Conservation (phyloP, 2,888 invertebrate species). For the Geotrupes spiniger region DNA sequence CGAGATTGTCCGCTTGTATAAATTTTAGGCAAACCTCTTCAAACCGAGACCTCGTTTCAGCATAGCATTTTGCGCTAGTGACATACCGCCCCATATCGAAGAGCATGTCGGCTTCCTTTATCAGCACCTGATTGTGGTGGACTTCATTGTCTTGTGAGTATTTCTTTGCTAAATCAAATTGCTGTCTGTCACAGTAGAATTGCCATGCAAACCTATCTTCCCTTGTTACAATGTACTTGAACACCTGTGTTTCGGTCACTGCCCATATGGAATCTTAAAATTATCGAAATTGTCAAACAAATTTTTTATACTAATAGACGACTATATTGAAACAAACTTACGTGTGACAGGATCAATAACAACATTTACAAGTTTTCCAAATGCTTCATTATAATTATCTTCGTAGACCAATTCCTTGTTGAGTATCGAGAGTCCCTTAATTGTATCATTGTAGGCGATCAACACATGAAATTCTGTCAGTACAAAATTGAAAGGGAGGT, state of each 20-base stretch:
- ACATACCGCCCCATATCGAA: conserved; percentile 77
- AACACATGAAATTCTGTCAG: conserved; percentile 89
- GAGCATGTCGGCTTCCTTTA: conserved; percentile 83
- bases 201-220: conserved; percentile 88
- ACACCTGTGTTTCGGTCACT: conserved; percentile 79
- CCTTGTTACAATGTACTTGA: conserved; percentile 77
- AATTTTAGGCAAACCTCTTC: conserved; percentile 94
- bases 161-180: conserved; percentile 83
- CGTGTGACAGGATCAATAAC: conserved; percentile 74
- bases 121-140: conserved; percentile 77
- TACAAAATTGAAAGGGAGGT: conserved; percentile 69
- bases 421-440: conserved; percentile 80
- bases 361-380: conserved; percentile 77
- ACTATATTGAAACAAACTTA: no score
- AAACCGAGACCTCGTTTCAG: conserved; percentile 87
- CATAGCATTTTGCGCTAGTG: conserved; percentile 82
- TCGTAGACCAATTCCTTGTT: conserved; percentile 85
- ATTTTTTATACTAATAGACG: no score
- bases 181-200: conserved; percentile 80
- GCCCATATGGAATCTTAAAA: conserved; percentile 71
- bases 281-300: neutral
- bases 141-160: conserved; percentile 80
- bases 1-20: conserved; percentile 73
- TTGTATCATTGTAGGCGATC: conserved; percentile 76
- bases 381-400: conserved; percentile 76